Evolutionary conservation across 2,888 invertebrate species (phyloP), one percentile per base, ranked within the genome.

Genomic region (Eledona agricola): DNA sequence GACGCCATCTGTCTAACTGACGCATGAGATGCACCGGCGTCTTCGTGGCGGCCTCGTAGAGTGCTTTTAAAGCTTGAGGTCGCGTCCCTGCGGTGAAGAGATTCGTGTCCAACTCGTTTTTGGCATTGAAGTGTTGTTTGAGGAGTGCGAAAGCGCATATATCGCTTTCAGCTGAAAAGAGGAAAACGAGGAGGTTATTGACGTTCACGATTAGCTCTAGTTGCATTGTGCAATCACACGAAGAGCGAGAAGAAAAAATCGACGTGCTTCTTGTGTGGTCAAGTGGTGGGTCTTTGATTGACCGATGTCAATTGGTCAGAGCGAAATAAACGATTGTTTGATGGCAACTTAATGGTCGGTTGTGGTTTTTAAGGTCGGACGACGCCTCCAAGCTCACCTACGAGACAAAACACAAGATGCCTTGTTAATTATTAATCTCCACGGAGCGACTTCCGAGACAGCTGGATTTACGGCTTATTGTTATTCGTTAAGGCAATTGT

Each of bases 101-200:
- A 67, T 83, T 83, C 67, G 86, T 84, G 71, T 83, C 82, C 72
- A 86, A 82, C 66, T 83, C 82, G 73, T 86, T 85, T 70, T 82
- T 81, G 65, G 87, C 82, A 73, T 81, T 83, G 80, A 86, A 93
- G 80, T 92, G 90, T 65, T 84, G 81, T 79, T 86, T 90, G 74
- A 87, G 83, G 67, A 83, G 75, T 64, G 91, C 90, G 82, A 93
- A 94, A 74, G 88, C 85, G 72, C 88, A 88, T 79, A 95, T 88
- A 82, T 93, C 92, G 73, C 94, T 90, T 81, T 93, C 93, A 77
- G 94, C 94, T 94, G 85, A 38, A 86, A 88, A 73, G 77, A 77
- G 74, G 50, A 20, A 45, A 25, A 10, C 26, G 19, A 40, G 6
- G 16, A 25, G 25, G 23, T n/a, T n/a, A n/a, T n/a, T n/a, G 15